Percentiles rank a stretch among this genome's conserved stretches.
Conservation (phyloP, 2,113 vertebrate genomes). For the Fukomys damarensis region DNA sequence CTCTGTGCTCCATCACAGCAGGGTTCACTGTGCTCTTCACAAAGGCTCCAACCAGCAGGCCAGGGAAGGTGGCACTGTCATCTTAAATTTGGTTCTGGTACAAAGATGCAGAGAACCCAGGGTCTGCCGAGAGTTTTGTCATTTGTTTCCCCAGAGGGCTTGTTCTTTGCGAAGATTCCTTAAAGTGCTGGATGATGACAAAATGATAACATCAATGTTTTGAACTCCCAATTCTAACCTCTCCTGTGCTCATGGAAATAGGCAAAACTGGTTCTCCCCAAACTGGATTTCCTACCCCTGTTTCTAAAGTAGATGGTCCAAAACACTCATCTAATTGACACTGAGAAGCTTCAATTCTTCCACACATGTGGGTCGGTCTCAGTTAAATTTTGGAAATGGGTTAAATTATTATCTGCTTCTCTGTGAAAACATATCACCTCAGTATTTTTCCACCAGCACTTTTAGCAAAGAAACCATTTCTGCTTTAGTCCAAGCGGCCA, state of each 20-base stretch:
- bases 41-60: not conserved
- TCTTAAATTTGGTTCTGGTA: not conserved
- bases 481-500: not conserved
- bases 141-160: not conserved
- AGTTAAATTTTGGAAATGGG: not conserved
- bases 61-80: not conserved
- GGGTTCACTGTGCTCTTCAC: not conserved
- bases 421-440: not conserved
- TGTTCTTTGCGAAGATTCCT: not conserved
- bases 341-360: not conserved
- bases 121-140: not conserved
- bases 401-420: not conserved
- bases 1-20: fast-evolving
- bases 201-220: not conserved
- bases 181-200: not conserved
- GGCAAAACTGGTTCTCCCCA: not conserved
- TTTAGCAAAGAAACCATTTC: slow-evolving; percentile 30
- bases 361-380: not conserved
- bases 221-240: not conserved
- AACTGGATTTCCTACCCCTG: not conserved
- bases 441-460: not conserved
- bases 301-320: not conserved
- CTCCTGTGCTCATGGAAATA: not conserved
- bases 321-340: not conserved
- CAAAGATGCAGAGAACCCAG: not conserved